Conservation (phyloP, 2,888 invertebrate species). For the Torymus aiolomorphi region DNA sequence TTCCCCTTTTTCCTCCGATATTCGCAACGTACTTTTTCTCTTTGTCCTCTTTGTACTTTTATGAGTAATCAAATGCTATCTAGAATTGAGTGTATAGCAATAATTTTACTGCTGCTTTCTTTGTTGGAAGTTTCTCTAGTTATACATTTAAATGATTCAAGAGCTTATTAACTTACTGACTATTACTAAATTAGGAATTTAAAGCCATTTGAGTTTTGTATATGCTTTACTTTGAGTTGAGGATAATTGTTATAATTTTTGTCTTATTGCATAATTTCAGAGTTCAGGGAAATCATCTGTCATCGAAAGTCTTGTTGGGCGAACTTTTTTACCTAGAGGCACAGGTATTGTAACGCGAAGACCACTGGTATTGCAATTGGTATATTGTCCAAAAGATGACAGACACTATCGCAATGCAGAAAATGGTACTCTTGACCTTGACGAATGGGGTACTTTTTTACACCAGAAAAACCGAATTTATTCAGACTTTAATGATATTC, state of each 20-base stretch:
- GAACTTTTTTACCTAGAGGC: conserved; percentile 97
- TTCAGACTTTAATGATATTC: conserved; percentile 93
- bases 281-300: conserved; percentile 99
- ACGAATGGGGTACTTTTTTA: conserved; percentile 97
- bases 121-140: background rate
- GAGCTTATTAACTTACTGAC: background rate
- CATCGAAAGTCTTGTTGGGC: conserved; percentile 97
- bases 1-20: background rate
- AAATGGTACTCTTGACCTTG: conserved; percentile 90
- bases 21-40: conserved; percentile 4
- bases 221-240: too few relatives aligned
- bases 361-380: conserved; percentile 94
- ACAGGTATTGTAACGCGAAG: conserved; percentile 98
- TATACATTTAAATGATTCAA: conserved; percentile 1
- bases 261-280: conserved; percentile 77
- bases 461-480: conserved; percentile 93
- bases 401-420: conserved; percentile 90
- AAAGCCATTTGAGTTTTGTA: too few relatives aligned
- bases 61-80: background rate
- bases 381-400: conserved; percentile 94
- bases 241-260: conserved; percentile 4
- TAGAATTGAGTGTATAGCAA: too few relatives aligned
- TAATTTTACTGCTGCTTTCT: background rate
- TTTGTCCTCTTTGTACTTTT: background rate
- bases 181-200: too few relatives aligned